phyloP scores from a whole-genome alignment of 2,113 vertebrate genomes.

The Lepus americanus region DNA sequence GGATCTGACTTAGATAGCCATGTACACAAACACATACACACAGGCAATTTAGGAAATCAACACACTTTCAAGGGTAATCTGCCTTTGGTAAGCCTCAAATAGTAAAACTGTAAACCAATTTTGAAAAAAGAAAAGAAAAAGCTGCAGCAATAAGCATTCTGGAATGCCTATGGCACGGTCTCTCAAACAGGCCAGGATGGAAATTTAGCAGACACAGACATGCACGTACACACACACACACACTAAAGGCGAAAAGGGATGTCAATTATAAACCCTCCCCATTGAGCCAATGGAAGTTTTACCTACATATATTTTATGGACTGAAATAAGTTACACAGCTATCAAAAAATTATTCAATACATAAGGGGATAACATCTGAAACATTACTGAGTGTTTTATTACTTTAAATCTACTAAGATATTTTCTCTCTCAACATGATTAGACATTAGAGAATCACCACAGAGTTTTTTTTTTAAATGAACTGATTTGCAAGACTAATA shows the following conservation, averaged over 20 bases:
- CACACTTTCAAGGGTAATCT: background rate
- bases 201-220: background rate
- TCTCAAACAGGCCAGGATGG: background rate
- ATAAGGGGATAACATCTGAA: constrained; percentile 22
- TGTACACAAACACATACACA: background rate
- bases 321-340: constrained; percentile 11
- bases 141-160: background rate
- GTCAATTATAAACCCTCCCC: background rate
- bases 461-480: constrained; percentile 31
- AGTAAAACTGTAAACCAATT: background rate
- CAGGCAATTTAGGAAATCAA: constrained; percentile 9
- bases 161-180: background rate
- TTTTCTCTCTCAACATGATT: constrained; percentile 47
- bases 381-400: constrained; percentile 42
- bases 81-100: background rate
- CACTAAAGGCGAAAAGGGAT: background rate
- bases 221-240: background rate
- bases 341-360: constrained; percentile 48
- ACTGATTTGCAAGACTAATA: constrained; percentile 74
- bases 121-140: background rate
- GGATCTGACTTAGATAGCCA: background rate
- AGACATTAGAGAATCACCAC: constrained; percentile 41
- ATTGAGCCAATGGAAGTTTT: constrained; percentile 19
- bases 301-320: constrained; percentile 15
- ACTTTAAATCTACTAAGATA: background rate